Conservation (phyloP, 2,888 invertebrate species). For the Sinotaia quadrata region DNA sequence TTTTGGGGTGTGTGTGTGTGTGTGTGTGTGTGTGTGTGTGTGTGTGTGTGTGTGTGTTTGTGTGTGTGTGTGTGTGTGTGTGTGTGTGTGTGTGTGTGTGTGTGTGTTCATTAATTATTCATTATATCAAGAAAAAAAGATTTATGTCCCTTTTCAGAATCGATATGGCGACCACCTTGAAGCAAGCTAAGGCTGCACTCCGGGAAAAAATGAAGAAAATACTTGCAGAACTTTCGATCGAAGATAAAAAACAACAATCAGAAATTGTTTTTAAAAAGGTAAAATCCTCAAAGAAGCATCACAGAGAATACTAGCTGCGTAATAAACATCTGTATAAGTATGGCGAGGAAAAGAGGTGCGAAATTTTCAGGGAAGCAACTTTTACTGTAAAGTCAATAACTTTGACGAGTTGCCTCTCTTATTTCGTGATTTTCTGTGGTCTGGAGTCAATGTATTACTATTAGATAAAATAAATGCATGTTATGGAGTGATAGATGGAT, state of each 20-base stretch:
- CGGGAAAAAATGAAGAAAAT: slow-evolving; percentile 7
- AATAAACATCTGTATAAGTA: too few relatives aligned
- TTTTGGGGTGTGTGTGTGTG: too few relatives aligned
- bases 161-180: slow-evolving; percentile 13
- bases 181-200: slow-evolving; percentile 2
- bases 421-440: too few relatives aligned
- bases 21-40: not conserved
- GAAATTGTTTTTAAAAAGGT: slow-evolving; percentile 14
- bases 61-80: slow-evolving; percentile 12
- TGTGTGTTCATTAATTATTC: not conserved
- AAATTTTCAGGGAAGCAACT: too few relatives aligned
- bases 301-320: too few relatives aligned
- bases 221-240: not conserved
- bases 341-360: too few relatives aligned
- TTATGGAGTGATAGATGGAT: too few relatives aligned
- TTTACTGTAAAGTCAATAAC: too few relatives aligned
- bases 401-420: too few relatives aligned
- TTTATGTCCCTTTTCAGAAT: not conserved
- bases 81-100: slow-evolving; percentile 12
- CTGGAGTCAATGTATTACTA: too few relatives aligned
- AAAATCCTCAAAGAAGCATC: too few relatives aligned
- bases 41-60: slow-evolving; percentile 2
- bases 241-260: slow-evolving; percentile 11
- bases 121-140: not conserved
- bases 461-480: too few relatives aligned